Evolutionary conservation across 2,113 vertebrate species (phyloP), one percentile per base, ranked within the genome.

Genomic region (Gadus macrocephalus): DNA sequence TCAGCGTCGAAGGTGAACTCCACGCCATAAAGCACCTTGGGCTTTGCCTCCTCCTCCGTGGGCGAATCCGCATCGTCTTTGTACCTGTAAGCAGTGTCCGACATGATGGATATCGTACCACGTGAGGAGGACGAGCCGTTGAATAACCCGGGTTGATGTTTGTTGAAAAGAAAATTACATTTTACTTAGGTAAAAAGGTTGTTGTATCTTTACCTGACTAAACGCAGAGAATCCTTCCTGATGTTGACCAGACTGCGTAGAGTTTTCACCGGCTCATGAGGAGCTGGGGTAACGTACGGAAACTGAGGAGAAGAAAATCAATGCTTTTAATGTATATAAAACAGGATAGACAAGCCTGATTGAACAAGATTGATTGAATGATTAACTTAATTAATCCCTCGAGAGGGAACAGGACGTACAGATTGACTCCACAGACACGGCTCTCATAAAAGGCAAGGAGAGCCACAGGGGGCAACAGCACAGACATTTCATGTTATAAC

Each of bases 1-100:
- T 99, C 97, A 0, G 97, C 95, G 5, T 99, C 97, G 14, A 99
- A 98, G 6, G 96, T 99, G 88, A 99, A 99, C 86, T 99, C 97
- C 82, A 99, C 91, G 63, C 96, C 93, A 71, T 99, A 99, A 60
- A 95, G 88, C 58, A 96, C 92, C n/a, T 94, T 94, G 56, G 94
- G 95, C 84, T 95, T 97, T 22, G 88, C 94, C 0, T 89, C 91
- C 0, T 97, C 95, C 75, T 98, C 97, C 0, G 84, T 83, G 4
- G 92, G 93, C 60, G 92, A 89, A 85, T 99, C 96, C 0, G 92
- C 87, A 16, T 96, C 97, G 38, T 99, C 97, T 87, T 98, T 99
- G 77, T 98, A 98, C 80, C 97, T 99, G 69, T 0, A 76, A 72
- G 20, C 22, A 2, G 20, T 3, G 31, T 31, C 67, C 49, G 53